Base-by-base conservation (phyloP, 1,140 invertebrate species). In the Halesus radiatus region DNA sequence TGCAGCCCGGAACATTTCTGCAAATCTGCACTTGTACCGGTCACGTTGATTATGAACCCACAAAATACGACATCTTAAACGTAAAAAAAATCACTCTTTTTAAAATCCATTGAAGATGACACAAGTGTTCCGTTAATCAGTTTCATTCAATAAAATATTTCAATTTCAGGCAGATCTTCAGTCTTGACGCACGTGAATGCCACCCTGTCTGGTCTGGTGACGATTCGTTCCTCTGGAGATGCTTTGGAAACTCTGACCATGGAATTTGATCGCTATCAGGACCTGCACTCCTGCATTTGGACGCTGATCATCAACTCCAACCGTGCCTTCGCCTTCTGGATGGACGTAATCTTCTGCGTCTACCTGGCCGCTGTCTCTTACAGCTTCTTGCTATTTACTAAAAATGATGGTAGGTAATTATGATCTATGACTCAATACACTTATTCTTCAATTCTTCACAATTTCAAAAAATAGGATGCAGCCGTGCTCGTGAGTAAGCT, bases 111-210 rank as follows among this genome's bases (percentile, higher is more conserved):
- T n/a, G n/a, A n/a, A n/a, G n/a, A n/a, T n/a, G n/a, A n/a, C n/a
- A n/a, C n/a, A n/a, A n/a, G n/a, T n/a, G n/a, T n/a, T n/a, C n/a
- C n/a, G n/a, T n/a, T n/a, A n/a, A n/a, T n/a, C n/a, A n/a, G n/a
- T n/a, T n/a, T n/a, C n/a, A n/a, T n/a, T n/a, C n/a, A n/a, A n/a
- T n/a, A n/a, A n/a, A n/a, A n/a, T n/a, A n/a, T n/a, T 45, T 45
- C 37, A n/a, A 1, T 66, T 66, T 3, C 85, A 95, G 94, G 93
- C 74, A 90, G 93, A 78, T 94, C 94, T 84, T 97, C 96, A 26
- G 93, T 97, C 2, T 96, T 96, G 83, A 96, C 96, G 50, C 95
- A 97, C 84, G 90, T 97, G 0, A 94, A 93, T 70, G 92, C 95
- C 3, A 95, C 95, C 0, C 86, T 97, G 15, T 92, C 93, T 83